Percentiles rank a stretch among this genome's conserved stretches.
phyloP scores from a whole-genome alignment of 2,797 vertebrate genomes.

The Rhinichthys osculus region DNA sequence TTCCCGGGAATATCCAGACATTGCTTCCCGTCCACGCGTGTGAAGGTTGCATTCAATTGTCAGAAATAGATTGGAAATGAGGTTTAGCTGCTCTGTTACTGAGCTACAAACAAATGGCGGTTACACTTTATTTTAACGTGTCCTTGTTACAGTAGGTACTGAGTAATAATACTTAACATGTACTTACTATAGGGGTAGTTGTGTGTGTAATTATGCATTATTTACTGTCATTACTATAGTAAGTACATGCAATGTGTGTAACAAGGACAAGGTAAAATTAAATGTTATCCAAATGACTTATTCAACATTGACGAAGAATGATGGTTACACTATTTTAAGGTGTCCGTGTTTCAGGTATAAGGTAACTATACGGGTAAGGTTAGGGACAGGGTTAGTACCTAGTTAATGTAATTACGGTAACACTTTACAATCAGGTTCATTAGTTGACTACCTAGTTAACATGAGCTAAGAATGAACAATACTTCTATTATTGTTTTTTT shows the following conservation, averaged over 20 bases:
- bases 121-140: background rate
- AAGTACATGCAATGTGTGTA: background rate
- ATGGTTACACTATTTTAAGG: too few relatives aligned
- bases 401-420: too few relatives aligned
- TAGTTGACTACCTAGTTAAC: too few relatives aligned
- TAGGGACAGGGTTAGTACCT: too few relatives aligned
- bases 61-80: conserved; percentile 13
- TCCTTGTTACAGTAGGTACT: background rate
- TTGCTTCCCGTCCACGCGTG: conserved; percentile 35
- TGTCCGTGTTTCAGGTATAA: too few relatives aligned
- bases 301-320: background rate
- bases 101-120: background rate
- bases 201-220: background rate
- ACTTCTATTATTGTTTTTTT: too few relatives aligned
- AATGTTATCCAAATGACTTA: background rate
- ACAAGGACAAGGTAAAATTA: background rate
- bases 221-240: background rate
- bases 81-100: conserved; percentile 29
- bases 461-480: too few relatives aligned
- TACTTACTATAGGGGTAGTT: background rate
- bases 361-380: too few relatives aligned
- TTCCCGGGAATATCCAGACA: conserved; percentile 12
- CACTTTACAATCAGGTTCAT: too few relatives aligned
- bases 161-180: background rate
- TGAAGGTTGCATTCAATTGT: conserved; percentile 9